Evolutionary conservation across 2,888 invertebrate genomes (phyloP).

Genomic region (Synanthedon formicaeformis): DNA sequence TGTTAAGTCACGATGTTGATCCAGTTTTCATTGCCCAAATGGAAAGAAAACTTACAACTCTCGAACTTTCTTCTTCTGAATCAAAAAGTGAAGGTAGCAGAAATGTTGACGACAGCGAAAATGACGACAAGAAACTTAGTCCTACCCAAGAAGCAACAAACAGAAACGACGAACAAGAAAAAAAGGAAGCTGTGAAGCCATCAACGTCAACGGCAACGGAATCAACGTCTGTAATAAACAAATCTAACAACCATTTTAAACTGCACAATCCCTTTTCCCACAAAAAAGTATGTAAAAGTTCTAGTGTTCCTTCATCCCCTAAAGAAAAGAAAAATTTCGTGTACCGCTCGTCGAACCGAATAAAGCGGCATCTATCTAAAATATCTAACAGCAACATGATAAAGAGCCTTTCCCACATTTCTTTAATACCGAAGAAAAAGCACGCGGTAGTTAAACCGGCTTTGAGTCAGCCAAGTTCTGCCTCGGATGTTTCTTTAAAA

Average conservation of each 20-base stretch:
- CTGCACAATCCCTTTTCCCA: conserved; percentile 55
- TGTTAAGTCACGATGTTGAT: conserved; percentile 45
- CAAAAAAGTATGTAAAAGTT: conserved; percentile 46
- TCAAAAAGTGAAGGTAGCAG: conserved; percentile 2
- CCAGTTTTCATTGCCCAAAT: conserved; percentile 38
- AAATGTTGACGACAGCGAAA: not conserved
- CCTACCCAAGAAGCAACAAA: conserved; percentile 4
- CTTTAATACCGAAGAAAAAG: conserved; percentile 52
- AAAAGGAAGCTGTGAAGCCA: conserved; percentile 10
- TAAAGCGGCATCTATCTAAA: conserved; percentile 49
- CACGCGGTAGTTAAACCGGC: conserved; percentile 30
- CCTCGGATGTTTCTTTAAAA: conserved; percentile 49
- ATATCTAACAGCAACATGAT: conserved; percentile 59
- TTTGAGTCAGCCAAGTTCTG: conserved; percentile 48
- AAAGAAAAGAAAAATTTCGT: conserved; percentile 52
- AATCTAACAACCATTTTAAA: conserved; percentile 38
- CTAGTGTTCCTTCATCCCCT: conserved; percentile 60
- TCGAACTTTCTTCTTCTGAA: conserved; percentile 21
- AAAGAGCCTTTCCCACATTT: conserved; percentile 59
- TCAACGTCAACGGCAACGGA: conserved; percentile 11
- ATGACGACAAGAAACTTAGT: conserved; percentile 7
- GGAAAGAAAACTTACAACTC: conserved; percentile 39
- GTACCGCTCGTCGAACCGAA: conserved; percentile 53
- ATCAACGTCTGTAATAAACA: conserved; percentile 34
- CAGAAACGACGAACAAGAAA: conserved; percentile 3